Conservation (phyloP, 2,888 invertebrate genomes). For the Athalia rosae region DNA sequence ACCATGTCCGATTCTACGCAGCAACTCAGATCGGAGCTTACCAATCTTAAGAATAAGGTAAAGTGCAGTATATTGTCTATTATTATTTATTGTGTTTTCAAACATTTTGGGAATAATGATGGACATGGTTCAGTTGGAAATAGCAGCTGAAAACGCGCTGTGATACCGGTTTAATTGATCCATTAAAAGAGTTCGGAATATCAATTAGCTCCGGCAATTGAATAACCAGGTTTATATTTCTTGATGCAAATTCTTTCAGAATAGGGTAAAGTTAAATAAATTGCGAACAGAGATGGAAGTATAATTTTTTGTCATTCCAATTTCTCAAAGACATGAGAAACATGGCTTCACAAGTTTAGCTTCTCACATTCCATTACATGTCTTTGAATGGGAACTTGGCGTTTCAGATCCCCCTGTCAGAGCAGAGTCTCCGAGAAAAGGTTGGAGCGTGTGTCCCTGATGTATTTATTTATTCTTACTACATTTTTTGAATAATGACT, state of each 20-base stretch:
- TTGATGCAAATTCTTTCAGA: too few relatives aligned
- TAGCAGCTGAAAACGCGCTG: background rate
- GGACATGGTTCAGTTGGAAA: background rate
- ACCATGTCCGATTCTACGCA: constrained; percentile 82
- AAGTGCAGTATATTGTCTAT: background rate
- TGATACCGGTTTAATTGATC: too few relatives aligned
- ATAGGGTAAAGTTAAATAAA: background rate
- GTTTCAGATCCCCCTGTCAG: constrained; percentile 73
- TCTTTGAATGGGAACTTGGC: constrained; percentile 70
- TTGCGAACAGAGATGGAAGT: background rate
- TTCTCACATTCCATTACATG: constrained; percentile 47
- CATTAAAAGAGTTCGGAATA: too few relatives aligned
- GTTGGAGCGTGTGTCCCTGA: constrained; percentile 71
- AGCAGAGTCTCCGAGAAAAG: constrained; percentile 72
- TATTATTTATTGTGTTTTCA: background rate
- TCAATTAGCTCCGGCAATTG: too few relatives aligned
- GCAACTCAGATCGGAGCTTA: constrained; percentile 82
- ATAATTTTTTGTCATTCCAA: background rate
- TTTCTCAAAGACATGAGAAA: background rate
- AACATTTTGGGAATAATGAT: background rate
- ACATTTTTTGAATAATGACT: constrained; percentile 54
- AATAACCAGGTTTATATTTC: too few relatives aligned
- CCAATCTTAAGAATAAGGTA: constrained; percentile 85
- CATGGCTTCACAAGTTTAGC: constrained; percentile 20
- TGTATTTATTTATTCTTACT: constrained; percentile 65